These are phyloP conservation scores for Smutsia gigantea DNA, from an alignment of 2,797 vertebrate species.

Conservation along the genomic window DNA sequence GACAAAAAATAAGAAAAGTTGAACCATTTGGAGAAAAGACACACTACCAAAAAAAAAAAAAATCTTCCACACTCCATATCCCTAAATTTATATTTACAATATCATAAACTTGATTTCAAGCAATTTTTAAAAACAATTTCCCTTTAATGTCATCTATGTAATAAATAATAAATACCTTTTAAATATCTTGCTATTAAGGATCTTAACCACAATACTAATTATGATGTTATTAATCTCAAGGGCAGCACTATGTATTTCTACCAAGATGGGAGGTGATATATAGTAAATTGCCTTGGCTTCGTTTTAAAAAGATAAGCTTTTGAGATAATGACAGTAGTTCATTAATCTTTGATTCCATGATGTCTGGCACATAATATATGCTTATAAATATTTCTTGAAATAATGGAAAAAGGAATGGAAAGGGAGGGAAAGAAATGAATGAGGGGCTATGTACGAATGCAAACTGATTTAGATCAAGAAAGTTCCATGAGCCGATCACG, in stretches of 20 bases:
- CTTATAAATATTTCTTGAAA: conserved; percentile 66
- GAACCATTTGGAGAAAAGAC: neutral
- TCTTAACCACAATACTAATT: conserved; percentile 72
- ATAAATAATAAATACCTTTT: conserved; percentile 77
- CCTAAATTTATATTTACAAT: neutral
- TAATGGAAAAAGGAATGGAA: neutral
- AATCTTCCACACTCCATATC: neutral
- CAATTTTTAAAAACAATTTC: conserved; percentile 17
- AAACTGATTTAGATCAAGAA: neutral
- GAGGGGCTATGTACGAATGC: neutral
- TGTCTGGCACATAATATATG: conserved; percentile 57
- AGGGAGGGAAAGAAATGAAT: neutral
- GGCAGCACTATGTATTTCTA: conserved; percentile 49
- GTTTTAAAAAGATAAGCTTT: conserved; percentile 64
- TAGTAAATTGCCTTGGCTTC: conserved; percentile 60
- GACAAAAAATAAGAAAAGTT: neutral
- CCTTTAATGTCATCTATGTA: conserved; percentile 37
- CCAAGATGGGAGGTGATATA: conserved; percentile 26
- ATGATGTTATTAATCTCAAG: conserved; percentile 69
- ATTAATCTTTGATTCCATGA: conserved; percentile 72
- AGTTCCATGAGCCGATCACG: neutral
- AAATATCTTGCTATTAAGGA: conserved; percentile 65
- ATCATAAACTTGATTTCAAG: conserved; percentile 32
- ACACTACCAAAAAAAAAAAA: neutral
- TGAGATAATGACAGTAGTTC: conserved; percentile 71